Percentiles rank a stretch among this genome's conserved stretches.
These are phyloP conservation scores for Siniperca scherzeri DNA, from an alignment of 2,797 vertebrate species.

Conservation along the genomic window DNA sequence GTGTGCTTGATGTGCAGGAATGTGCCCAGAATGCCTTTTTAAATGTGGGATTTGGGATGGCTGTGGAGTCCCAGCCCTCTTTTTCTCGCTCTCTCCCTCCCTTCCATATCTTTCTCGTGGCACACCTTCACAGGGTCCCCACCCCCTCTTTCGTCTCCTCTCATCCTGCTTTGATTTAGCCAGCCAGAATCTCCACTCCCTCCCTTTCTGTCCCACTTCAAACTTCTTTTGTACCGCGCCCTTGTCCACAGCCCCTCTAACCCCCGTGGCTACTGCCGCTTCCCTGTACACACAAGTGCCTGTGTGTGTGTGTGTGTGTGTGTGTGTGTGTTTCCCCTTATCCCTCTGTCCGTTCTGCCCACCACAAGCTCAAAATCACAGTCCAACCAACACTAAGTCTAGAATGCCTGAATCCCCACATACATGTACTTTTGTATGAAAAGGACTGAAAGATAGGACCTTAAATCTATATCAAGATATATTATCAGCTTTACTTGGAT, in stretches of 20 bases:
- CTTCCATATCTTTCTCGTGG: slow-evolving; percentile 71
- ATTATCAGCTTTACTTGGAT: not conserved
- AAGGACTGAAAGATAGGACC: not conserved
- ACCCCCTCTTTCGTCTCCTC: slow-evolving; percentile 49
- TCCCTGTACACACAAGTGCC: slow-evolving; percentile 37
- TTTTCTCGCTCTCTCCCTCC: slow-evolving; percentile 29
- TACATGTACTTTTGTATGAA: not conserved
- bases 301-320: slow-evolving; percentile 26
- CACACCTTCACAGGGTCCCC: slow-evolving; percentile 80
- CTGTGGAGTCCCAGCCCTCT: slow-evolving; percentile 41
- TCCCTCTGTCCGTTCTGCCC: slow-evolving; percentile 30
- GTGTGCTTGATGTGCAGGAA: slow-evolving; percentile 78
- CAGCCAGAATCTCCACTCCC: slow-evolving; percentile 70
- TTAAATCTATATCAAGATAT: not conserved
- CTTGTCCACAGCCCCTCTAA: slow-evolving; percentile 56
- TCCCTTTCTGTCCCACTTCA: slow-evolving; percentile 74
- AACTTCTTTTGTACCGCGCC: slow-evolving; percentile 78
- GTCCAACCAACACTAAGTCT: slow-evolving; percentile 44
- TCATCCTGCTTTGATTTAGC: slow-evolving; percentile 80
- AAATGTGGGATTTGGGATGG: slow-evolving; percentile 75
- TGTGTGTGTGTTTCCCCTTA: slow-evolving; percentile 16
- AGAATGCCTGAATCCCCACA: slow-evolving; percentile 50
- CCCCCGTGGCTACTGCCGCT: slow-evolving; percentile 64
- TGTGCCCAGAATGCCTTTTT: slow-evolving; percentile 75
- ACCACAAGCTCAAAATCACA: slow-evolving; percentile 48